Evolutionary conservation across 2,888 invertebrate genomes (phyloP).

Genomic region (Erpobdella octoculata): DNA sequence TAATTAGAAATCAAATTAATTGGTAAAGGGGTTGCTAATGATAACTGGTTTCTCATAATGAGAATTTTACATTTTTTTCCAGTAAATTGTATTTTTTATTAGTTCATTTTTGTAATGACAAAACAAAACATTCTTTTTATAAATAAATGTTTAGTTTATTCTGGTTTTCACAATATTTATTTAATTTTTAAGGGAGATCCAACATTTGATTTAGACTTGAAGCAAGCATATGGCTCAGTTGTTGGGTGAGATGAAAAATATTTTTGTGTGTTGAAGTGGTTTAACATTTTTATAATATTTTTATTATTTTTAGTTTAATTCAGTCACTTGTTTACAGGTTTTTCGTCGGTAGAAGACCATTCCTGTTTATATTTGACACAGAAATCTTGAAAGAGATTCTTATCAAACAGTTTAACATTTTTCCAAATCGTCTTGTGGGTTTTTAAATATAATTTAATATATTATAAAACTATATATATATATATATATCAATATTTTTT

Average conservation of each 20-base stretch:
- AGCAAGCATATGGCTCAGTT: slow-evolving; percentile 14
- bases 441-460: too few relatives aligned
- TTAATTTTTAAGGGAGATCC: slow-evolving; percentile 12
- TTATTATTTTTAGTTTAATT: neutral
- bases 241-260: slow-evolving; percentile 13
- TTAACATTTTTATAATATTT: neutral
- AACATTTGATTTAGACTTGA: slow-evolving; percentile 21
- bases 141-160: too few relatives aligned
- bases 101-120: too few relatives aligned
- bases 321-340: neutral
- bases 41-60: too few relatives aligned
- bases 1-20: too few relatives aligned
- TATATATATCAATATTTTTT: too few relatives aligned
- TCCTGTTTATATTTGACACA: slow-evolving; percentile 51
- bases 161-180: too few relatives aligned
- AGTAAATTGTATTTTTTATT: too few relatives aligned
- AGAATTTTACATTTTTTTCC: neutral
- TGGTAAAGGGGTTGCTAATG: too few relatives aligned
- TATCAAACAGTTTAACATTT: slow-evolving; percentile 51
- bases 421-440: slow-evolving; percentile 38
- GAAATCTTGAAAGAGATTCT: slow-evolving; percentile 52
- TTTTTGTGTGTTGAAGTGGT: neutral
- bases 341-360: slow-evolving; percentile 45
- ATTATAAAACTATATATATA: too few relatives aligned
- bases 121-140: too few relatives aligned